Conservation (phyloP, 2,888 invertebrate species). For the Dryadula phaetusa region DNA sequence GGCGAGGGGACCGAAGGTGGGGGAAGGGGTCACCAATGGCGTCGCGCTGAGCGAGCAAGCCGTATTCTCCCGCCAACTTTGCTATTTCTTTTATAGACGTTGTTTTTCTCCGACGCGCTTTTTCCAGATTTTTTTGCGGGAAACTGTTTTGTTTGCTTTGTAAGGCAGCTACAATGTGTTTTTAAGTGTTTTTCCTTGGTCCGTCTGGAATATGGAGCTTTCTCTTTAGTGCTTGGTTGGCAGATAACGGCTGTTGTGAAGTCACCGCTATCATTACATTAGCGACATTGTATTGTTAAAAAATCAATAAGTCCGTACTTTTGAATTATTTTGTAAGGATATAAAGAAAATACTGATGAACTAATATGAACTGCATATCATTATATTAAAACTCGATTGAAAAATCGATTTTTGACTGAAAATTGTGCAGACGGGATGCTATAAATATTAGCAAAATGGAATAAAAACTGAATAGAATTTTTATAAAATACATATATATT, state of each 20-base stretch:
- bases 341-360: no score
- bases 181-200: conserved; percentile 68
- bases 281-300: conserved; percentile 41
- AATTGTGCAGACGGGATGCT: no score
- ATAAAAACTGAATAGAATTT: no score
- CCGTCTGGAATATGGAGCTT: conserved; percentile 53
- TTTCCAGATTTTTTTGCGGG: conserved; percentile 75
- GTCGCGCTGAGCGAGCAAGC: conserved; percentile 73
- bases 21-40: conserved; percentile 69
- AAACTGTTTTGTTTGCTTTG: conserved; percentile 82
- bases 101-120: conserved; percentile 81
- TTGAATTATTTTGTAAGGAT: background rate
- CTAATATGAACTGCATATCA: no score
- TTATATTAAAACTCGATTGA: no score
- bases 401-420: no score
- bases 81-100: conserved; percentile 83
- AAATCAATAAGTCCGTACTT: conserved; percentile 6
- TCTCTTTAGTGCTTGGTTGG: conserved; percentile 44
- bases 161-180: conserved; percentile 74
- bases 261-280: conserved; percentile 41
- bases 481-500: no score
- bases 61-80: conserved; percentile 77
- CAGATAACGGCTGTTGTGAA: conserved; percentile 42
- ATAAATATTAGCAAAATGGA: no score
- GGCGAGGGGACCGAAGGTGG: conserved; percentile 52